These are phyloP conservation scores for Oryzias javanicus DNA, from an alignment of 2,113 vertebrate species.

Conservation along the genomic window DNA sequence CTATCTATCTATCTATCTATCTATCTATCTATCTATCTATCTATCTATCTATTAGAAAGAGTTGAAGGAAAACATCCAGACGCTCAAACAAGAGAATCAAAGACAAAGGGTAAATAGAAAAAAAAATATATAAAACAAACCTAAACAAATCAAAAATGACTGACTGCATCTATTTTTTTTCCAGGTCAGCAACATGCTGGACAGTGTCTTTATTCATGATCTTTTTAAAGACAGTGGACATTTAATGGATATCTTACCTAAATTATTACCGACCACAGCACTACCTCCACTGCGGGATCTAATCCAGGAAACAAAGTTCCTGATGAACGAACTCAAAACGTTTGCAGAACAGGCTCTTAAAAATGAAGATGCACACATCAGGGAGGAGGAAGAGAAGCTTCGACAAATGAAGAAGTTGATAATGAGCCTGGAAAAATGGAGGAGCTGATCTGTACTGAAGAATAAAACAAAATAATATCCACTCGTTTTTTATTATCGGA, in stretches of 20 bases:
- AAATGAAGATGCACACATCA: neutral
- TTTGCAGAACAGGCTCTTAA: neutral
- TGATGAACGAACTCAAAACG: neutral
- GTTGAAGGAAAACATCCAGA: conserved; percentile 2
- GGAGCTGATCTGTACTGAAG: neutral
- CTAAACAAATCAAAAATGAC: too few relatives aligned
- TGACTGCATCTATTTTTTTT: neutral
- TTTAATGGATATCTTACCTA: neutral
- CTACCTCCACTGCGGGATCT: neutral
- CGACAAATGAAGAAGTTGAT: neutral
- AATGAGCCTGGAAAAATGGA: neutral
- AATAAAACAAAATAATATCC: too few relatives aligned
- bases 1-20: too few relatives aligned
- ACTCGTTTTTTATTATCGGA: too few relatives aligned
- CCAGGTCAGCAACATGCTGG: neutral
- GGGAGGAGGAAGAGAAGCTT: conserved; percentile 2
- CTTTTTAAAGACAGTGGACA: neutral
- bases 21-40: too few relatives aligned
- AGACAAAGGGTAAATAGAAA: conserved; percentile 4
- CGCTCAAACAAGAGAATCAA: neutral
- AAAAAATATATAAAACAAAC: neutral
- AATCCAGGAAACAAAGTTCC: neutral
- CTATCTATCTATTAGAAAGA: neutral
- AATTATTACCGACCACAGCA: fast-evolving
- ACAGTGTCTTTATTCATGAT: neutral